These are phyloP conservation scores for Silurus meridionalis DNA, from an alignment of 2,113 vertebrate genomes.

Conservation along the genomic window DNA sequence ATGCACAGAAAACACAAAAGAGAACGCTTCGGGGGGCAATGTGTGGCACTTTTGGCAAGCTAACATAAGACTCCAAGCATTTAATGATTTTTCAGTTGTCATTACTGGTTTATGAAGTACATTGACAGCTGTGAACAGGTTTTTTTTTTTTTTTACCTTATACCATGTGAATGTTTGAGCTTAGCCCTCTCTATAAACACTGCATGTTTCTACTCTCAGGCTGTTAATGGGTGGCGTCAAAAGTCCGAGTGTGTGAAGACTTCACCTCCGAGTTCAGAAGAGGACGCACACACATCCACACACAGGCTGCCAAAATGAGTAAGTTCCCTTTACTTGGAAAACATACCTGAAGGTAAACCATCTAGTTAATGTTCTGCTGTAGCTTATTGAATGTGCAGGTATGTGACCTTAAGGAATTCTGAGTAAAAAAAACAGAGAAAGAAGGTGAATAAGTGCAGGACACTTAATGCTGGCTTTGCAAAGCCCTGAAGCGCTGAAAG, in stretches of 20 bases:
- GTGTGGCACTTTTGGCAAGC: no score
- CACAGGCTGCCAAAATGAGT: slow-evolving; percentile 70
- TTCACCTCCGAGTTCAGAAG: slow-evolving; percentile 39
- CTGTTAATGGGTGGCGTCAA: slow-evolving; percentile 54
- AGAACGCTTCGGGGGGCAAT: no score
- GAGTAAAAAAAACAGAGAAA: not conserved
- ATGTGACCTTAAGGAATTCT: slow-evolving; percentile 8
- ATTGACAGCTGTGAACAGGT: not conserved
- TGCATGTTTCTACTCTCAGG: slow-evolving; percentile 49
- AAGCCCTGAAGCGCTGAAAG: not conserved
- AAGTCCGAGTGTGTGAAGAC: slow-evolving; percentile 58
- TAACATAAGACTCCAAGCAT: no score
- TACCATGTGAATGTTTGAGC: not conserved
- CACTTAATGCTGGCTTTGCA: not conserved
- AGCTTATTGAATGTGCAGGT: not conserved
- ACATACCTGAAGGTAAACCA: not conserved
- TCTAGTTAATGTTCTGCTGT: not conserved
- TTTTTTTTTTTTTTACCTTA: not conserved
- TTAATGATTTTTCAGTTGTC: no score
- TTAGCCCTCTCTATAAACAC: not conserved
- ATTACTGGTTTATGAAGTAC: not conserved
- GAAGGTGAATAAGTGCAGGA: not conserved
- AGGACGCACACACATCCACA: slow-evolving; percentile 48
- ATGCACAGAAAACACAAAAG: no score
- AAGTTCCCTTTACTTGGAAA: slow-evolving; percentile 53